Conservation (phyloP, 2,797 vertebrate species). For the Microchirus variegatus region DNA sequence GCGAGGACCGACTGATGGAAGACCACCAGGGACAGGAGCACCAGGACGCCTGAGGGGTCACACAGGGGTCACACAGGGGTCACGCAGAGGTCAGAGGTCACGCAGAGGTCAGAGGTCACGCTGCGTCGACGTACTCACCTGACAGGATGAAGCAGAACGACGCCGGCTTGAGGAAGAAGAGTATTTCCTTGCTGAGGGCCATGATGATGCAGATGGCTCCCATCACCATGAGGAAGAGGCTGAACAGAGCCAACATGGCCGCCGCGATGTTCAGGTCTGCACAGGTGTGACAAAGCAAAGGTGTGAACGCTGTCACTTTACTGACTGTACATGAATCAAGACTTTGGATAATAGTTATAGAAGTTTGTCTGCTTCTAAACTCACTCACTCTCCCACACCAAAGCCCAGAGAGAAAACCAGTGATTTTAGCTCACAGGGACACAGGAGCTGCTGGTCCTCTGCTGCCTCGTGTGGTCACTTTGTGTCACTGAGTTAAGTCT, state of each 20-base stretch:
- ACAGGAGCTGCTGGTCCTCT: too few species aligned
- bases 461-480: too few species aligned
- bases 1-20: slow-evolving; percentile 86
- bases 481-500: too few species aligned
- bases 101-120: neutral
- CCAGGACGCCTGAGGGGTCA: slow-evolving; percentile 79
- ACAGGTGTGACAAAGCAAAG: neutral
- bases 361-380: too few species aligned
- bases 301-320: too few species aligned
- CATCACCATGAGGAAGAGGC: slow-evolving; percentile 86
- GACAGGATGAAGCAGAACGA: slow-evolving; percentile 87
- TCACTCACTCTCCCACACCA: too few species aligned
- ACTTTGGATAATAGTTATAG: too few species aligned
- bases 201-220: slow-evolving; percentile 87
- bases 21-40: slow-evolving; percentile 82
- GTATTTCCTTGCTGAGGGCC: slow-evolving; percentile 87
- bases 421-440: too few species aligned
- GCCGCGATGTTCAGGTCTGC: slow-evolving; percentile 84
- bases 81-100: neutral
- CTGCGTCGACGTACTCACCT: slow-evolving; percentile 79
- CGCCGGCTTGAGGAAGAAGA: slow-evolving; percentile 88
- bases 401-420: too few species aligned
- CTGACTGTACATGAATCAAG: too few species aligned
- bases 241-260: slow-evolving; percentile 84
- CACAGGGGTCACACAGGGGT: neutral